Evolutionary conservation across 1,140 invertebrate genomes (phyloP).

Genomic region (Heliconius nattereri): DNA sequence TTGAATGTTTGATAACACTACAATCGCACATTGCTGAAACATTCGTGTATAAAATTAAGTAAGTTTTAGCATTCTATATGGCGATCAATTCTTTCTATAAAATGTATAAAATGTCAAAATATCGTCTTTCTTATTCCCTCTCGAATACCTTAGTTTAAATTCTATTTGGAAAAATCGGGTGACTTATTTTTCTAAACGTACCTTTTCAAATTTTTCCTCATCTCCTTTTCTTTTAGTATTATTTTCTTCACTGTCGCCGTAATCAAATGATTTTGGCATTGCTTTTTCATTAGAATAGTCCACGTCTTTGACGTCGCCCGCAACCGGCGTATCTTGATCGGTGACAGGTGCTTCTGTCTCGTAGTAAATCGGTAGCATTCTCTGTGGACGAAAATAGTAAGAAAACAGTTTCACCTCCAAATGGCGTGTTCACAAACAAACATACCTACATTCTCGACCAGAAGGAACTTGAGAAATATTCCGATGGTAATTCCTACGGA

Average conservation of each 20-base stretch:
- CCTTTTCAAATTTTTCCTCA: background rate
- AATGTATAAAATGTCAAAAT: no score
- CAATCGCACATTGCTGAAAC: slow-evolving; percentile 63
- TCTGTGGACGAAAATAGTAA: slow-evolving; percentile 47
- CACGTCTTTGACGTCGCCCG: slow-evolving; percentile 24
- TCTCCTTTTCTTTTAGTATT: background rate
- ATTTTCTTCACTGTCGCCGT: background rate
- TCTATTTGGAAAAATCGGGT: background rate
- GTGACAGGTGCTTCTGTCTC: slow-evolving; percentile 41
- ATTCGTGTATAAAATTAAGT: slow-evolving; percentile 13
- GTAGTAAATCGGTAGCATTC: slow-evolving; percentile 52
- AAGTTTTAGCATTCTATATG: background rate
- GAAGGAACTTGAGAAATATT: slow-evolving; percentile 45
- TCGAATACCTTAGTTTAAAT: no score
- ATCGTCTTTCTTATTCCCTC: no score
- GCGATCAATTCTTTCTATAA: no score
- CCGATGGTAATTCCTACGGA: slow-evolving; percentile 43
- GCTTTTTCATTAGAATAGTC: slow-evolving; percentile 44
- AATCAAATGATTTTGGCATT: slow-evolving; percentile 34
- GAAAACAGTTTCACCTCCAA: background rate
- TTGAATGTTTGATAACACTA: slow-evolving; percentile 66
- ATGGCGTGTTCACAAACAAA: background rate
- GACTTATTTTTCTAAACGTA: background rate
- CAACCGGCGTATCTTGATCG: slow-evolving; percentile 32
- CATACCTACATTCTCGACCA: slow-evolving; percentile 53